phyloP scores from a whole-genome alignment of 2,797 vertebrate genomes.

The Pseudochirops cupreus region DNA sequence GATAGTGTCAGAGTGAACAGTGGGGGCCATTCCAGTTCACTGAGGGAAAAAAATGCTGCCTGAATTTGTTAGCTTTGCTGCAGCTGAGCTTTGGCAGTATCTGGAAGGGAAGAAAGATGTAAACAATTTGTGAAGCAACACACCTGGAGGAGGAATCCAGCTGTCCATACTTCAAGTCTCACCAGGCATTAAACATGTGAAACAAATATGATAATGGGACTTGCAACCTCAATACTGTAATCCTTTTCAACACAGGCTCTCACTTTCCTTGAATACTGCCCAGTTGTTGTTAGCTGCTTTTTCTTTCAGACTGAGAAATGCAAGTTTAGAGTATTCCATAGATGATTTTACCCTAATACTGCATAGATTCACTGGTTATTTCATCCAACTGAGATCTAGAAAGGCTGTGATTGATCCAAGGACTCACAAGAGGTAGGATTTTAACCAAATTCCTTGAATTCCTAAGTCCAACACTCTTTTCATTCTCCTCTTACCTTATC shows the following conservation, averaged over 20 bases:
- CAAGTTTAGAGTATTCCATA: not conserved
- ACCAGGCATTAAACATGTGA: conserved; percentile 65
- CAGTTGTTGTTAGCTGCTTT: conserved; percentile 1
- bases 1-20: not conserved
- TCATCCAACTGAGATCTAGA: not conserved
- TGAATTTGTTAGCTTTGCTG: not conserved
- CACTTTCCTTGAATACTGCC: conserved; percentile 34
- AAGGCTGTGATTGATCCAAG: not conserved
- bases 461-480: not conserved
- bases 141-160: conserved; percentile 25
- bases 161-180: conserved; percentile 51
- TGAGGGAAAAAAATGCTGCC: fast-evolving
- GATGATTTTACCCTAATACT: not conserved
- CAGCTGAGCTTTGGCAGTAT: conserved; percentile 51
- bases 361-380: not conserved
- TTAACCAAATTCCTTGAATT: not conserved
- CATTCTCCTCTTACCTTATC: not conserved
- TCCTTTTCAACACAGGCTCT: conserved; percentile 49
- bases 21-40: not conserved
- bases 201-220: conserved; percentile 63
- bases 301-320: conserved; percentile 6
- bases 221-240: conserved; percentile 50
- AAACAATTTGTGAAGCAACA: conserved; percentile 32
- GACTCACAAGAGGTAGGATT: not conserved
- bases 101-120: conserved; percentile 56